phyloP scores from a whole-genome alignment of 2,888 invertebrate species.

The Drosophila testacea region DNA sequence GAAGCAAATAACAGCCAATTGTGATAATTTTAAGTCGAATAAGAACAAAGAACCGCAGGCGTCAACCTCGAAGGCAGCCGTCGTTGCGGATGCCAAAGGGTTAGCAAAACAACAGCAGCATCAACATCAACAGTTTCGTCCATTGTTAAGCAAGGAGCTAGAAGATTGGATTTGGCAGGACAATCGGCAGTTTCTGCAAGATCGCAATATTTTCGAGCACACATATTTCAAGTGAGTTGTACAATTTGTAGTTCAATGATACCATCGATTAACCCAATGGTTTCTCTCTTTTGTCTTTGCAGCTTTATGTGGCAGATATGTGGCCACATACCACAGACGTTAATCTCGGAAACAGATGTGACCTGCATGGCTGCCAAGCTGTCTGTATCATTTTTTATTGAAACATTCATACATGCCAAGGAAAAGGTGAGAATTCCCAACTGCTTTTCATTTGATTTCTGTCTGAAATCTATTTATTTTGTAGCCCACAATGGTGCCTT shows the following conservation, averaged over 20 bases:
- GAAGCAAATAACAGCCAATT: constrained; percentile 76
- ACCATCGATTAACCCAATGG: too few relatives aligned
- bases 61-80: constrained; percentile 68
- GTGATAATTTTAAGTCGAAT: constrained; percentile 82
- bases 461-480: constrained; percentile 9
- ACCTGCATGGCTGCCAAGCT: constrained; percentile 94
- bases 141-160: constrained; percentile 87
- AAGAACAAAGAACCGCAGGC: constrained; percentile 65
- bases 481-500: constrained; percentile 97
- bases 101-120: constrained; percentile 10
- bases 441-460: neutral
- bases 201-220: constrained; percentile 98
- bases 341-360: constrained; percentile 92
- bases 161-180: constrained; percentile 99
- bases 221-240: constrained; percentile 94
- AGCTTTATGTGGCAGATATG: constrained; percentile 99
- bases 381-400: constrained; percentile 97
- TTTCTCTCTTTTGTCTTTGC: neutral
- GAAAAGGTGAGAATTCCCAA: constrained; percentile 89
- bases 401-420: constrained; percentile 98
- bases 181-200: constrained; percentile 97
- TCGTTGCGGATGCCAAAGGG: constrained; percentile 41
- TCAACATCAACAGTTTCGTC: constrained; percentile 70
- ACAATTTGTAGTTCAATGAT: neutral
- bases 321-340: constrained; percentile 95